phyloP scores from a whole-genome alignment of 2,113 vertebrate species.

The Anarhynchus alexandrinus region DNA sequence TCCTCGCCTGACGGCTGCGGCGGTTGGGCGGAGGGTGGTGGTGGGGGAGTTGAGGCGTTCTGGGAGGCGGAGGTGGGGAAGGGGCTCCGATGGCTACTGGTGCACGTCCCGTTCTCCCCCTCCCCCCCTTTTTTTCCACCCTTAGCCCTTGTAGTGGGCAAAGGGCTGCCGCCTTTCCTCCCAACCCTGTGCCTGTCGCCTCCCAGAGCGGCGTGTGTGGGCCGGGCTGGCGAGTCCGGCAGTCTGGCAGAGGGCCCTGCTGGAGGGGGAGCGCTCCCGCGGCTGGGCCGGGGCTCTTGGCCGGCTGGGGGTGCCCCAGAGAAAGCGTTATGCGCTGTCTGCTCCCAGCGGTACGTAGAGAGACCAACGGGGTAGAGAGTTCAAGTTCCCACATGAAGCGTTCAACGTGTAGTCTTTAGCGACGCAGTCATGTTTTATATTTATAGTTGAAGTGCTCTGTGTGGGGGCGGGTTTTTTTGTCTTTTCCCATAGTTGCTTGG shows the following conservation, averaged over 20 bases:
- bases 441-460: too few species aligned
- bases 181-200: accelerated
- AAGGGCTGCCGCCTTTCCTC: accelerated
- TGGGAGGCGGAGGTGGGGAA: accelerated
- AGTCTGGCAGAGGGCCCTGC: accelerated
- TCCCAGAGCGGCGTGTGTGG: background rate
- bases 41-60: accelerated
- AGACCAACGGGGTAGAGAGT: accelerated
- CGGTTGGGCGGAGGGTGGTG: accelerated
- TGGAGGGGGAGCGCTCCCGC: too few species aligned
- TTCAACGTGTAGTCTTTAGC: background rate
- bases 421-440: accelerated
- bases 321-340: accelerated
- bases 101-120: accelerated
- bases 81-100: accelerated
- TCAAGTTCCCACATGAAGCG: accelerated
- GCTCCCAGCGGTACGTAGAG: accelerated
- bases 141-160: accelerated
- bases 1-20: background rate
- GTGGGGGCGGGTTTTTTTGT: accelerated
- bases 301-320: accelerated
- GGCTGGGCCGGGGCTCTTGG: background rate
- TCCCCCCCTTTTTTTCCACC: accelerated
- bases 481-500: accelerated
- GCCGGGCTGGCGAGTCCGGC: too few species aligned